These are phyloP conservation scores for Calameuta idolon DNA, from an alignment of 2,888 invertebrate genomes.

Conservation along the genomic window DNA sequence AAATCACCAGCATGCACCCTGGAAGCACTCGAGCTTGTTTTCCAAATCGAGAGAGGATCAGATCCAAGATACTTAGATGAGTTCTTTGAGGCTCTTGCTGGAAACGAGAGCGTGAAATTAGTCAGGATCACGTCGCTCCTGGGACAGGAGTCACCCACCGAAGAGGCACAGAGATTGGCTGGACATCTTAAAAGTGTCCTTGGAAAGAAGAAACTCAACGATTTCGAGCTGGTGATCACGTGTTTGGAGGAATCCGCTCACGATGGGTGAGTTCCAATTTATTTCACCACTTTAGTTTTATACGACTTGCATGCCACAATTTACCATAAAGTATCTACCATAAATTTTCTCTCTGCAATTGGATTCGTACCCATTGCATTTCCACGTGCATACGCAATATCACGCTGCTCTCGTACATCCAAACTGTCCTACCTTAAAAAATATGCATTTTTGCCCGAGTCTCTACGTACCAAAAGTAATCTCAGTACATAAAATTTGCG, in stretches of 20 bases:
- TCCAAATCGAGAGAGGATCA: conserved; percentile 67
- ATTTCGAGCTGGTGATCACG: conserved; percentile 70
- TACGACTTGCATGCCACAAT: not conserved
- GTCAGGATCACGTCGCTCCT: conserved; percentile 69
- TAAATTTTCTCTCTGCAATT: not conserved
- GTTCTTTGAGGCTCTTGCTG: conserved; percentile 68
- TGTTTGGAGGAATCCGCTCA: conserved; percentile 70
- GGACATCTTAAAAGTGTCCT: conserved; percentile 67
- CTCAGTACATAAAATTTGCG: not conserved
- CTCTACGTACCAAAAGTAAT: not conserved
- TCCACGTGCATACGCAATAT: not conserved
- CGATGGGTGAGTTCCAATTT: conserved; percentile 54
- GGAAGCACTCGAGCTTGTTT: conserved; percentile 69
- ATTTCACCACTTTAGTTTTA: conserved; percentile 5
- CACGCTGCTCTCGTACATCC: not conserved
- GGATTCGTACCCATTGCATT: not conserved
- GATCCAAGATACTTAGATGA: conserved; percentile 67
- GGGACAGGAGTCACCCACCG: conserved; percentile 69
- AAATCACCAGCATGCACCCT: conserved; percentile 67
- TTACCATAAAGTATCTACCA: not conserved
- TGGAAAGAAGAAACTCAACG: conserved; percentile 68
- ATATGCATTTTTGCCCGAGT: not conserved
- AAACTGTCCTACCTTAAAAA: not conserved
- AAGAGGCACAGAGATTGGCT: conserved; percentile 68
- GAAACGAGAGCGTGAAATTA: conserved; percentile 70